Percentiles rank a stretch among this genome's conserved stretches.
These are phyloP conservation scores for Drosophila tripunctata DNA, from an alignment of 2,888 invertebrate genomes.

Conservation along the genomic window DNA sequence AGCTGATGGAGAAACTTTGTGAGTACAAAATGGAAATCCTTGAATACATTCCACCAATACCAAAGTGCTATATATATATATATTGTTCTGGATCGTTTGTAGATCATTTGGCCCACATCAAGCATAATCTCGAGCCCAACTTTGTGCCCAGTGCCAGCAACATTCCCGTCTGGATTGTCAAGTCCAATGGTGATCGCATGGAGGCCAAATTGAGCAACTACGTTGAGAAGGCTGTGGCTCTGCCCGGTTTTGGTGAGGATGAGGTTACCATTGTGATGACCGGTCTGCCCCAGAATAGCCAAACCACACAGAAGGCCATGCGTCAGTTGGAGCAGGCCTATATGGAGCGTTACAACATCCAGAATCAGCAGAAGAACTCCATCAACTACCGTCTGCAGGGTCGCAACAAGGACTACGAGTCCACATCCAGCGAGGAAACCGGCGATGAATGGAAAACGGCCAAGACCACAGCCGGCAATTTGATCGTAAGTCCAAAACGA, in stretches of 20 bases:
- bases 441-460: constrained; percentile 56
- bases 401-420: constrained; percentile 49
- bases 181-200: constrained; percentile 66
- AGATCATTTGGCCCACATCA: constrained; percentile 71
- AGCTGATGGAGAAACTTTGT: constrained; percentile 73
- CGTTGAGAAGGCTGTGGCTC: constrained; percentile 53
- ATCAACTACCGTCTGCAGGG: constrained; percentile 35
- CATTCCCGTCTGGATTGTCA: constrained; percentile 70
- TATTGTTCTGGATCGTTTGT: background rate
- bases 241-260: constrained; percentile 67
- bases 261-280: constrained; percentile 82
- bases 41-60: background rate
- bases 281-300: constrained; percentile 71
- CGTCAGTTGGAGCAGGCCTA: constrained; percentile 76
- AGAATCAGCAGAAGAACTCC: constrained; percentile 61
- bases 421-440: constrained; percentile 62
- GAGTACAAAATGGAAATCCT: constrained; percentile 33
- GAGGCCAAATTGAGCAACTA: constrained; percentile 71
- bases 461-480: constrained; percentile 62
- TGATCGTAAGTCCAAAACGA: constrained; percentile 66
- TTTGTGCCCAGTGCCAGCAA: constrained; percentile 78
- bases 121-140: constrained; percentile 57
- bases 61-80: too few relatives aligned
- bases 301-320: constrained; percentile 71
- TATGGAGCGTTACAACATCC: constrained; percentile 70